Evolutionary conservation across 2,113 vertebrate species (phyloP).

Genomic region (Siphamia tubifer): DNA sequence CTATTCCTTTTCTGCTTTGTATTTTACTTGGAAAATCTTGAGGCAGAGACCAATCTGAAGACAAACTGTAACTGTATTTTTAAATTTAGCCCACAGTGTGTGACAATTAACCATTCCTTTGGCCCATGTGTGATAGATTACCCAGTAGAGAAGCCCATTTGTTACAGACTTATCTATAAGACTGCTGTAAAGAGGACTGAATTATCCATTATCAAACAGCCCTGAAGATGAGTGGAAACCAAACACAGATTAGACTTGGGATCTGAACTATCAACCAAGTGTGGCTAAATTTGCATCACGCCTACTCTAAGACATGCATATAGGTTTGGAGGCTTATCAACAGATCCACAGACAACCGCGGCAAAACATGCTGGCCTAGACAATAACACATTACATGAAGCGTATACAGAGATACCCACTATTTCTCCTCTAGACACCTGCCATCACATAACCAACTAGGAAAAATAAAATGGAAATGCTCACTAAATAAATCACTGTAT

Average conservation of each 20-base stretch:
- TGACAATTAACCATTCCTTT: conserved; percentile 60
- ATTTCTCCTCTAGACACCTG: neutral
- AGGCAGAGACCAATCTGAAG: neutral
- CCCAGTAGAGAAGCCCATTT: conserved; percentile 50
- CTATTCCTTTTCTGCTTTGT: neutral
- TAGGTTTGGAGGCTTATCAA: conserved; percentile 1
- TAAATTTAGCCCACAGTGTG: conserved; percentile 44
- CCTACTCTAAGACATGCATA: conserved; percentile 17
- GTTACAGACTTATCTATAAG: conserved; percentile 64
- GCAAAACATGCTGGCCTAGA: neutral
- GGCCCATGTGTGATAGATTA: conserved; percentile 54
- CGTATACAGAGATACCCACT: neutral
- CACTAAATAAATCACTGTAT: too few species aligned
- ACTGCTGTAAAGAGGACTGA: conserved; percentile 45
- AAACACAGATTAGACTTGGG: conserved; percentile 56
- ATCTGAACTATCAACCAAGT: conserved; percentile 29
- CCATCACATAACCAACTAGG: neutral
- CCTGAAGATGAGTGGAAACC: conserved; percentile 47
- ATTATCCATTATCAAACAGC: conserved; percentile 56
- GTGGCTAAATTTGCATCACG: conserved; percentile 18
- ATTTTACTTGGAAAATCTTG: neutral
- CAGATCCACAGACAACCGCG: neutral
- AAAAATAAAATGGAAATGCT: too few species aligned
- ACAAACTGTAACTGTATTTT: conserved; percentile 22
- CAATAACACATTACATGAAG: neutral